Evolutionary conservation across 1,140 invertebrate genomes (phyloP).

Genomic region (Eupeodes corollae): DNA sequence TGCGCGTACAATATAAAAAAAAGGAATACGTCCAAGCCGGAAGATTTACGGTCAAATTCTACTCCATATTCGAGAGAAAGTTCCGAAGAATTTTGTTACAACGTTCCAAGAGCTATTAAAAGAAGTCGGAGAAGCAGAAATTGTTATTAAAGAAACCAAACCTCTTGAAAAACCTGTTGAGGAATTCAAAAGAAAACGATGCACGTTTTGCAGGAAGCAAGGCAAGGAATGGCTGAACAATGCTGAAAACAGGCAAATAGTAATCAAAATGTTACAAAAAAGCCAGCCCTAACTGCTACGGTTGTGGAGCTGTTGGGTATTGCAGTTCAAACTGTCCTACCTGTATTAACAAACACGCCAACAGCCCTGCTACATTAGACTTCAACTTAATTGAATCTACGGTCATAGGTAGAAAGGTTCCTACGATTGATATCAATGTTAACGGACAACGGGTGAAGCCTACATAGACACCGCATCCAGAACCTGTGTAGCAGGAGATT

Average conservation of each 20-base stretch:
- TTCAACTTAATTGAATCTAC: conserved; percentile 1
- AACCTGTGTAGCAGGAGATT: conserved; percentile 3
- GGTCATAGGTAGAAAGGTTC: conserved; percentile 2
- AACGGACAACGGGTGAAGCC: conserved; percentile 4
- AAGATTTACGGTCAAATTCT: too few species aligned
- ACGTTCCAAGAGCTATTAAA: conserved; percentile 24
- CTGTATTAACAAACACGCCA: conserved; percentile 2
- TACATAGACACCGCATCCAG: conserved; percentile 5
- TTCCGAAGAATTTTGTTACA: conserved; percentile 25
- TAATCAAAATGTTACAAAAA: neutral
- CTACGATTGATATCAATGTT: conserved; percentile 1
- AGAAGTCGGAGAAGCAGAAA: conserved; percentile 16
- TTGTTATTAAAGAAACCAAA: neutral
- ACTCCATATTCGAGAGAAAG: too few species aligned
- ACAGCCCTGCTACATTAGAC: conserved; percentile 1
- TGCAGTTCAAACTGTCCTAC: neutral
- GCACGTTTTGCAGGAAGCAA: too few species aligned
- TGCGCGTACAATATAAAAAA: too few species aligned
- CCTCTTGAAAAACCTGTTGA: neutral
- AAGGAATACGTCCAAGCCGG: too few species aligned
- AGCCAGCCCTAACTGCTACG: conserved; percentile 6
- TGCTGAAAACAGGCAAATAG: neutral
- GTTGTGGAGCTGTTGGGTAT: neutral
- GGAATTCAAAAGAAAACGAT: too few species aligned
- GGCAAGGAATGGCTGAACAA: too few species aligned